These are phyloP conservation scores for Panthera leo DNA, from an alignment of 2,113 vertebrate species.

Conservation along the genomic window DNA sequence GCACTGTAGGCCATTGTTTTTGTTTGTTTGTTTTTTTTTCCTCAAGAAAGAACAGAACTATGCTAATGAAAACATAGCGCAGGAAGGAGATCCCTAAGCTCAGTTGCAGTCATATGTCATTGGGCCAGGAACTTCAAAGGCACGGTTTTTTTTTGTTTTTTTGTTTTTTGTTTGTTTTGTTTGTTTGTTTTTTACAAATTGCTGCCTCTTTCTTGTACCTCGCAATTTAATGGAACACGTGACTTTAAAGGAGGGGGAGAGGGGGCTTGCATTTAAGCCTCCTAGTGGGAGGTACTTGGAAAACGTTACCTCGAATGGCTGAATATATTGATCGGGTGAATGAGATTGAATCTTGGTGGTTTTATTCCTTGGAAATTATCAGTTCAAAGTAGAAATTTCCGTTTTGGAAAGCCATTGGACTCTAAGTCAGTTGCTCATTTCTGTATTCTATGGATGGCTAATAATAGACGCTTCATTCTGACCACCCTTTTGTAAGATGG, in stretches of 20 bases:
- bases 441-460: neutral
- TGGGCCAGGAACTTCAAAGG: neutral
- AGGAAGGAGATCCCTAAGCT: neutral
- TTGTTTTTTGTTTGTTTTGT: too few species aligned
- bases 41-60: neutral
- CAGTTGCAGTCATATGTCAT: neutral
- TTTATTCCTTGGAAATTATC: conserved; percentile 2
- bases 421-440: neutral
- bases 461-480: neutral
- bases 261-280: neutral
- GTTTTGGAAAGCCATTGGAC: neutral
- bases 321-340: neutral
- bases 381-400: neutral
- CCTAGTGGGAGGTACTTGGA: neutral
- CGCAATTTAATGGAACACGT: neutral
- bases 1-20: neutral
- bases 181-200: neutral
- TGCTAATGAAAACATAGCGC: neutral
- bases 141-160: neutral
- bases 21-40: neutral
- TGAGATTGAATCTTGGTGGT: neutral
- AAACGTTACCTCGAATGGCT: neutral
- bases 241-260: neutral
- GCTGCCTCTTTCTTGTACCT: neutral
- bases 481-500: neutral